Evolutionary conservation across 2,113 vertebrate species (phyloP).

Genomic region (Tetrax tetrax): DNA sequence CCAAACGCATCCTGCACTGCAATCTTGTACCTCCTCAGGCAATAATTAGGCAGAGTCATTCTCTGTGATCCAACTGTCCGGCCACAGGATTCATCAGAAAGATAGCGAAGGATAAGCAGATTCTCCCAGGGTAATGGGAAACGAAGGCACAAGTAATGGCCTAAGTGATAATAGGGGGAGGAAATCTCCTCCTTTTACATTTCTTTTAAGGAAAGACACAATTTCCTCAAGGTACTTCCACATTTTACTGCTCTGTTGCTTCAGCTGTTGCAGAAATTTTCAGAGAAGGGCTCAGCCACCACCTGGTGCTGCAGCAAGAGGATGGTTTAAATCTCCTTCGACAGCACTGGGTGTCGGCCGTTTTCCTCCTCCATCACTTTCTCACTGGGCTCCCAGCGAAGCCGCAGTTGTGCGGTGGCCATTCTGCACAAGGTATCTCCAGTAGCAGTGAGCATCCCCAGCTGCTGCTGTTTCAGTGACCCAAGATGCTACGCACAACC

Average conservation of each 20-base stretch:
- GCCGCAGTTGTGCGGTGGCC: background rate
- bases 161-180: background rate
- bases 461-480: background rate
- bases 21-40: background rate
- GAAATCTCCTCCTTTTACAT: background rate
- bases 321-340: background rate
- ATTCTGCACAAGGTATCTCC: background rate
- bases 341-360: background rate
- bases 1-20: background rate
- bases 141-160: background rate
- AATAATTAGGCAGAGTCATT: background rate
- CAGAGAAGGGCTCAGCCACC: background rate
- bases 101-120: background rate
- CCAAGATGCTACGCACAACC: fast-evolving
- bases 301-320: background rate
- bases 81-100: background rate
- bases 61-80: background rate
- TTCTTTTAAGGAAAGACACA: background rate
- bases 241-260: background rate
- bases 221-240: background rate
- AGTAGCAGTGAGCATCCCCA: background rate
- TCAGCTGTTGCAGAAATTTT: background rate
- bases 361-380: background rate
- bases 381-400: background rate
- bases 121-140: background rate